A percentile compares a stretch with the other conserved stretches of the same genome.
phyloP scores from a whole-genome alignment of 2,888 invertebrate species.

The Leucophenga maculata region DNA sequence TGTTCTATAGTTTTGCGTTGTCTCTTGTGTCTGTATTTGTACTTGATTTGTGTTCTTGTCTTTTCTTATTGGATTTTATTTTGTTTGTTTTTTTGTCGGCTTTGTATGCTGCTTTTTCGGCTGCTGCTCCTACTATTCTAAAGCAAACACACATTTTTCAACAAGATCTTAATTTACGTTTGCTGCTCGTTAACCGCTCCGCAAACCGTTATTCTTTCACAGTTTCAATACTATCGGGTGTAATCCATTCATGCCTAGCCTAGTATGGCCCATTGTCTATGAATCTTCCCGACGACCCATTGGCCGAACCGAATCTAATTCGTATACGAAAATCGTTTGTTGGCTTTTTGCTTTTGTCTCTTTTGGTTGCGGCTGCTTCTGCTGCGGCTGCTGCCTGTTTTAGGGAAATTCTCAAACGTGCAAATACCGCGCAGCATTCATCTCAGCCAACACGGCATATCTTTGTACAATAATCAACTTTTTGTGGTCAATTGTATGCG shows the following conservation, averaged over 20 bases:
- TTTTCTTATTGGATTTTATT: not conserved
- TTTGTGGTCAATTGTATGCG: conserved; percentile 55
- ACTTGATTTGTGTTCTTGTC: conserved; percentile 5
- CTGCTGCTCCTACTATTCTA: conserved; percentile 25
- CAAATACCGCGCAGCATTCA: conserved; percentile 44
- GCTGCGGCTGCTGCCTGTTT: conserved; percentile 30
- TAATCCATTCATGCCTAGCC: conserved; percentile 21
- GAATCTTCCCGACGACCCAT: not conserved
- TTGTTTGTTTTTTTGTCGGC: conserved; percentile 30
- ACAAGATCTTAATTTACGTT: conserved; percentile 66
- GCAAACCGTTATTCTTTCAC: conserved; percentile 60
- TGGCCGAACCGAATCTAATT: not conserved
- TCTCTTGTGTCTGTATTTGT: not conserved
- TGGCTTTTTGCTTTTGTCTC: conserved; percentile 49
- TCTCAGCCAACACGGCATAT: conserved; percentile 31
- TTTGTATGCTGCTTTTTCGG: conserved; percentile 45
- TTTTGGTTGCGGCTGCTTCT: conserved; percentile 40
- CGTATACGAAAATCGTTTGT: conserved; percentile 27
- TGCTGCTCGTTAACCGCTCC: conserved; percentile 61
- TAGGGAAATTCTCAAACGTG: conserved; percentile 53
- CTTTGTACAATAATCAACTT: conserved; percentile 60
- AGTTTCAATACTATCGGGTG: not conserved
- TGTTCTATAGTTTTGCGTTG: not conserved
- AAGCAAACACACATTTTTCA: conserved; percentile 31
- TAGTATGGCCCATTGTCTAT: conserved; percentile 10